Conservation (phyloP, 2,113 vertebrate genomes). For the Nibea coibor region DNA sequence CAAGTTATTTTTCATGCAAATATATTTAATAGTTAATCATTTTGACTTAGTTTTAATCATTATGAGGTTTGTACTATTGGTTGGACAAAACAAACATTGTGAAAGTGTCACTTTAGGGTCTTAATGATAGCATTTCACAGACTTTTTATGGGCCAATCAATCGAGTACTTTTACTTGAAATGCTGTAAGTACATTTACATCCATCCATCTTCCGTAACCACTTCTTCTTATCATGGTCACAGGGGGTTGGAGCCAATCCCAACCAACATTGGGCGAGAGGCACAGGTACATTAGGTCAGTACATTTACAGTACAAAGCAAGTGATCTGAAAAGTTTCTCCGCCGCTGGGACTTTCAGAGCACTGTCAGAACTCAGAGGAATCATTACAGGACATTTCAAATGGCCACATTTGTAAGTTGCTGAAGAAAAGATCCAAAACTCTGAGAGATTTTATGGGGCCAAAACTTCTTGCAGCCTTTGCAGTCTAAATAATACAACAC, state of each 20-base stretch:
- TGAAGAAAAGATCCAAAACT: neutral
- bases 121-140: too few relatives aligned
- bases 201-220: too few relatives aligned
- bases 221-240: too few relatives aligned
- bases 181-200: too few relatives aligned
- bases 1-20: neutral
- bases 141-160: too few relatives aligned
- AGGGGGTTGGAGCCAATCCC: too few relatives aligned
- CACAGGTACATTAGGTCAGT: too few relatives aligned
- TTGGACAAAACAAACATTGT: too few relatives aligned
- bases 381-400: neutral
- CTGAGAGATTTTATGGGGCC: neutral
- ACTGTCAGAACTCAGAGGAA: neutral
- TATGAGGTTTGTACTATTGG: neutral
- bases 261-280: too few relatives aligned
- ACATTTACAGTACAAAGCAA: too few relatives aligned
- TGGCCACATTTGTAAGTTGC: neutral
- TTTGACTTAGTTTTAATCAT: neutral
- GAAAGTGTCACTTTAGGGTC: too few relatives aligned
- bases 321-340: neutral
- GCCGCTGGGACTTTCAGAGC: neutral
- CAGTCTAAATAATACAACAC: slow-evolving; percentile 6
- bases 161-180: too few relatives aligned
- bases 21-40: neutral
- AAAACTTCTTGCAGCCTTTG: slow-evolving; percentile 2